Evolutionary conservation across 2,888 invertebrate genomes (phyloP).

Genomic region (Drosophila leonis): DNA sequence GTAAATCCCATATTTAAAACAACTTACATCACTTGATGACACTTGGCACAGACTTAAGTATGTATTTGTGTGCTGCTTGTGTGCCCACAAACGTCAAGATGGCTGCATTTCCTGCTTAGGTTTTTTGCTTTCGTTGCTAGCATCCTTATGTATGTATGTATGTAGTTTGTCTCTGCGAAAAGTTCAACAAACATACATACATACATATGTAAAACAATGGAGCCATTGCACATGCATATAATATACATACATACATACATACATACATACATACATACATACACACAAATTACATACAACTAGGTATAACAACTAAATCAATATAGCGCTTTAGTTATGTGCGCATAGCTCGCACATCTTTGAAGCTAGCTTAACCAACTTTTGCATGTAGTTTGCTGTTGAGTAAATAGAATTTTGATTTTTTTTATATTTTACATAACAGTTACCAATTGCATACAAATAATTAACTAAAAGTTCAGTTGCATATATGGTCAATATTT

Average conservation of each 20-base stretch:
- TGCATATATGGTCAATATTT: background rate
- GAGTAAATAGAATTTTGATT: background rate
- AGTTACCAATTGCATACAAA: background rate
- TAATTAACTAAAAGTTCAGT: background rate
- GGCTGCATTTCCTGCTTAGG: conserved; percentile 58
- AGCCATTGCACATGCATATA: background rate
- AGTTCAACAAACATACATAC: background rate
- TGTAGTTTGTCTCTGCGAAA: background rate
- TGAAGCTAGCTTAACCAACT: background rate
- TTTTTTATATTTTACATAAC: background rate
- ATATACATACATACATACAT: background rate
- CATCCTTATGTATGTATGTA: background rate
- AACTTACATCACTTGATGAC: background rate
- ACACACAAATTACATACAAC: background rate
- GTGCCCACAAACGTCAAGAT: conserved; percentile 37
- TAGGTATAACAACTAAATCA: conserved; percentile 1
- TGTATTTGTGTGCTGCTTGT: conserved; percentile 10
- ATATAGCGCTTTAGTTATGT: background rate
- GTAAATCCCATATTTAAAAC: background rate
- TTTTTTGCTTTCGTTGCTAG: background rate
- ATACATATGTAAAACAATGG: background rate
- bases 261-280: background rate
- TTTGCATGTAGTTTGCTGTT: background rate
- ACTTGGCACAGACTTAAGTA: background rate
- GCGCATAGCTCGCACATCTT: background rate